Base-by-base conservation (phyloP, 2,888 invertebrate genomes). In the Orchesellides sinensis region DNA sequence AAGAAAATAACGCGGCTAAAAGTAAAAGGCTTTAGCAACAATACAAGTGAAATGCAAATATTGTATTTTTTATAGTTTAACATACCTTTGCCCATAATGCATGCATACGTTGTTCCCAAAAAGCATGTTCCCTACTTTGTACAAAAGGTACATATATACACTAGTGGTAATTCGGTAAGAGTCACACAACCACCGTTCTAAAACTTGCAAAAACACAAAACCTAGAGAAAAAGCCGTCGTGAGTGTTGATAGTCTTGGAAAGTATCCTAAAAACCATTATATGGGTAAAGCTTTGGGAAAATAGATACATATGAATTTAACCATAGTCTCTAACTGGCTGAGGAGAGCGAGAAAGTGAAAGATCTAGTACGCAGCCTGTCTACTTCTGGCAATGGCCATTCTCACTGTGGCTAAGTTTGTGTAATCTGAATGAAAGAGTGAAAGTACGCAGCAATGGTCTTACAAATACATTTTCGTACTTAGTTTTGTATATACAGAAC, bases 31-130 rank as follows among this genome's bases (percentile, higher is more conserved):
- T 54, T 54, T 32, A 45, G 40, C 35, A n/a, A 59, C 47, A 73
- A 61, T 35, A 59, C 23, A 77, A 74, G 68, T 40, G 63, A 77
- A 77, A 77, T 77, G 77, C 77, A 77, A 77, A 77, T 68, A 75
- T 73, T 63, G 73, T 73, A 61, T 23, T 45, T 59, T 70, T 47
- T 17, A 17, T 5, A 21, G n/a, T n/a, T n/a, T n/a, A n/a, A n/a
- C n/a, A n/a, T n/a, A n/a, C n/a, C n/a, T n/a, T n/a, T n/a, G n/a
- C n/a, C n/a, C n/a, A n/a, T n/a, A n/a, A n/a, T n/a, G 19, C 23
- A 23, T 54, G 23, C 14, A 25, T 61, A 32, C 61, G 32, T 61
- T 61, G 61, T 61, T 61, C 61, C n/a, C 40, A 14, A n/a, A 40
- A 14, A 8, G 10, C n/a, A 32, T 32, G 32, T 32, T n/a, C 49